phyloP scores from a whole-genome alignment of 2,113 vertebrate genomes.

The Odontesthes bonariensis region DNA sequence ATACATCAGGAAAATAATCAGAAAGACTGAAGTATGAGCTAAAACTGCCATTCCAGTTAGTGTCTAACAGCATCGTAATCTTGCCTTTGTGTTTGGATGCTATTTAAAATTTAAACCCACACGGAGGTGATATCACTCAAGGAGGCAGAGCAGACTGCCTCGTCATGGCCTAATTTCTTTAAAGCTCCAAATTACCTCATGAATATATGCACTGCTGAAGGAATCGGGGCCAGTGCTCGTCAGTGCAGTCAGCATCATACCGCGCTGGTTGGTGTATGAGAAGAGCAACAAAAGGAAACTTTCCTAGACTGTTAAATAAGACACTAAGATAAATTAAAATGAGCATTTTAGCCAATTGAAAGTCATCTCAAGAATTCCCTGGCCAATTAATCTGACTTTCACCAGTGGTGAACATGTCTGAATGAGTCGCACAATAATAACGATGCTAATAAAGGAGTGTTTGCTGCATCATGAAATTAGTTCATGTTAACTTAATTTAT shows the following conservation, averaged over 20 bases:
- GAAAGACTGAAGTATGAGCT: not conserved
- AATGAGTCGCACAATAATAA: too few relatives aligned
- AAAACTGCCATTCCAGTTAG: not conserved
- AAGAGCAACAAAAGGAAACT: slow-evolving; percentile 1
- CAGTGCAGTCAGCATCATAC: slow-evolving; percentile 40
- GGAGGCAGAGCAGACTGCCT: slow-evolving; percentile 59
- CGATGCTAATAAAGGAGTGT: too few relatives aligned
- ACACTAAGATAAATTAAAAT: too few relatives aligned
- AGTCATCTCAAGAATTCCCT: too few relatives aligned
- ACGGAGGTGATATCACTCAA: not conserved
- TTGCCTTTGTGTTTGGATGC: slow-evolving; percentile 2
- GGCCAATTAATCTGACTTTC: too few relatives aligned
- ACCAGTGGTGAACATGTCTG: too few relatives aligned
- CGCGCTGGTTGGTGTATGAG: slow-evolving; percentile 1
- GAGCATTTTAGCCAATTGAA: too few relatives aligned
- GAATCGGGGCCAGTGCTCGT: slow-evolving; percentile 65
- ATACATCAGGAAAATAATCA: not conserved
- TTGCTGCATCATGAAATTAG: too few relatives aligned
- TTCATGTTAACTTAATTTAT: too few relatives aligned
- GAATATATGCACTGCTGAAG: slow-evolving; percentile 59
- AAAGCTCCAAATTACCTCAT: slow-evolving; percentile 58
- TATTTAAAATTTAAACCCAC: not conserved
- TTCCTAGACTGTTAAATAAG: not conserved
- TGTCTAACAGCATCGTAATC: not conserved
- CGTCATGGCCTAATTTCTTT: slow-evolving; percentile 61